phyloP scores from a whole-genome alignment of 2,113 vertebrate genomes.

The Marmota monax region DNA sequence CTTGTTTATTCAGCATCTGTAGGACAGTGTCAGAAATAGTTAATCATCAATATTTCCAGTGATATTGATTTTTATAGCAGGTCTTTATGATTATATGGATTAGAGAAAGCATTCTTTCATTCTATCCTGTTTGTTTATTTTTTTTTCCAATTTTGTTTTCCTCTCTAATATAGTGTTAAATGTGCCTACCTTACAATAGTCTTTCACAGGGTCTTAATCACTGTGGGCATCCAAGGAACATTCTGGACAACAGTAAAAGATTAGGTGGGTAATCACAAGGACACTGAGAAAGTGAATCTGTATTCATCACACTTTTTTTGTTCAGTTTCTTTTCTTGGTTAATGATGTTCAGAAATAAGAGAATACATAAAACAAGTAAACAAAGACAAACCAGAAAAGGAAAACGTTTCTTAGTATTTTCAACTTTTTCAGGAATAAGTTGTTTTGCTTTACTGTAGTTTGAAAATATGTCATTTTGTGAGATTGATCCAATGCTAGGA shows the following conservation, averaged over 20 bases:
- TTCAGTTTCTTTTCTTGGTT: not conserved
- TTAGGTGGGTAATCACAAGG: not conserved
- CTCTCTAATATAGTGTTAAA: not conserved
- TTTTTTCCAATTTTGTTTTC: not conserved
- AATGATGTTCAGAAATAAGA: slow-evolving; percentile 58
- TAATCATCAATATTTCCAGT: not conserved
- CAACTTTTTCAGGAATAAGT: slow-evolving; percentile 81
- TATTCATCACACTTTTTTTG: slow-evolving; percentile 51
- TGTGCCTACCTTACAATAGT: not conserved
- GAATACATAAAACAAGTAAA: slow-evolving; percentile 9
- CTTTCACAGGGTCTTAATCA: not conserved
- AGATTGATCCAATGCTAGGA: slow-evolving; percentile 88
- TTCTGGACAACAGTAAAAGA: not conserved
- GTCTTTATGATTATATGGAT: not conserved
- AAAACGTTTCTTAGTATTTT: slow-evolving; percentile 76
- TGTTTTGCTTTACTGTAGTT: slow-evolving; percentile 85
- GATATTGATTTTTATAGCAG: not conserved
- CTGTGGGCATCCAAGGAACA: not conserved
- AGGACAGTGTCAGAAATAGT: not conserved
- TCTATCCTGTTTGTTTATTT: not conserved
- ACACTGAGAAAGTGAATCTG: not conserved
- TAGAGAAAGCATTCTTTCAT: not conserved
- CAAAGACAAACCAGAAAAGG: slow-evolving; percentile 48
- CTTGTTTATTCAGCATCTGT: not conserved
- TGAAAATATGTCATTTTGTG: slow-evolving; percentile 85